Base-by-base conservation (phyloP, 2,113 vertebrate genomes). In the Alligator sinensis region DNA sequence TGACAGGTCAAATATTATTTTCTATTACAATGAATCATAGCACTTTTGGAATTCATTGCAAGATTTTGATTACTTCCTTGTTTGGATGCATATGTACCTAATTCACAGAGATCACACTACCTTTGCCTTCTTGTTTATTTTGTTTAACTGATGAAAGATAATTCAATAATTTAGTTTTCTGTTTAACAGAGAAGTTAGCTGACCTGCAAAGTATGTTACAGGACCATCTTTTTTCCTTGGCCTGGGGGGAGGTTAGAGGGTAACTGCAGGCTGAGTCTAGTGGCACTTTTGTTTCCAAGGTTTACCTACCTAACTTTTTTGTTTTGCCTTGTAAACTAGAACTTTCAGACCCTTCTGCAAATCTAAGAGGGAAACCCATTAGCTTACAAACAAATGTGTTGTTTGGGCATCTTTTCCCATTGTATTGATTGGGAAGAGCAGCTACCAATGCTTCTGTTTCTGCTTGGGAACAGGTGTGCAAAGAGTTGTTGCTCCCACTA, bases 1-100 rank as follows among this genome's bases (percentile, higher is more conserved):
- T 95, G 84, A 95, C 55, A 92, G 62, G 74, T 83, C 80, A 24
- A 96, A 66, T 19, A 2, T 70, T 93, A 1, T 21, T 81, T 92
- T 89, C 91, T 70, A 87, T 79, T 91, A 64, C 58, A 82, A 22
- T 85, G 77, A 87, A 93, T 85, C 80, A 85, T 82, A 88, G 90
- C 77, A 25, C 91, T 57, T 78, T 92, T 68, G 54, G 17, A 66
- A 47, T 79, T 93, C 76, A 25, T 60, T 74, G 59, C 30, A 84
- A 61, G 66, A 19, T 84, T 87, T 96, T 59, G 63, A 17, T 68
- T 84, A 75, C 82, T 81, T 91, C 18, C 62, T 86, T 93, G 68
- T 55, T 27, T 72, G 84, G 89, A 82, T 58, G 93, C 54, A 80
- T 30, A 68, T 9, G n/a, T 68, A 30, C 7, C n/a, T 54, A 89